Evolutionary conservation across 1,140 invertebrate genomes (phyloP).

Genomic region (Plutomurus gul): DNA sequence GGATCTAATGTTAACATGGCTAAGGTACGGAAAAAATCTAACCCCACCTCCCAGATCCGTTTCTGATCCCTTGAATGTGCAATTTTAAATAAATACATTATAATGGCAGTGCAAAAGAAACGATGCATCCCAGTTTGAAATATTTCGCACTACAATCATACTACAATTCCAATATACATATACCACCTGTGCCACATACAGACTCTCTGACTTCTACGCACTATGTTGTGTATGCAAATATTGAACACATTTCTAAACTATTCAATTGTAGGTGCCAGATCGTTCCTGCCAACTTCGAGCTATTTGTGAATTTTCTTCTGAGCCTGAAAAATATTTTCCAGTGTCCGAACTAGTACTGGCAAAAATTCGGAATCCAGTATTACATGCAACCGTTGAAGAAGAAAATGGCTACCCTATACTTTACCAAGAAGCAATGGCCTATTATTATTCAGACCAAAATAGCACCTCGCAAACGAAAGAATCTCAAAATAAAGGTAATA

Average conservation of each 20-base stretch:
- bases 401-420: not conserved
- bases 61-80: no score
- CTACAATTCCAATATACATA: no score
- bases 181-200: no score
- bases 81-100: no score
- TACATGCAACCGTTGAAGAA: not conserved
- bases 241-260: not conserved
- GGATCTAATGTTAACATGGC: no score
- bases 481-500: not conserved
- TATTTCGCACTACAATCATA: no score
- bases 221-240: not conserved
- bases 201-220: no score
- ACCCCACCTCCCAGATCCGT: no score
- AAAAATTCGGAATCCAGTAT: constrained; percentile 43
- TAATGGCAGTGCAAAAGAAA: no score
- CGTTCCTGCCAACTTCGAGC: constrained; percentile 55
- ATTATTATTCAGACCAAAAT: not conserved
- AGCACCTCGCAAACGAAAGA: not conserved
- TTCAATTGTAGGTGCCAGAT: constrained; percentile 53
- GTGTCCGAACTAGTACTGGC: constrained; percentile 55
- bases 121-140: no score
- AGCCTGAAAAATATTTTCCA: constrained; percentile 54
- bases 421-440: no score
- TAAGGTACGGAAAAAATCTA: no score
- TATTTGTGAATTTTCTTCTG: constrained; percentile 55